phyloP scores from a whole-genome alignment of 1,140 invertebrate genomes.

The Stegodyphus dumicola region DNA sequence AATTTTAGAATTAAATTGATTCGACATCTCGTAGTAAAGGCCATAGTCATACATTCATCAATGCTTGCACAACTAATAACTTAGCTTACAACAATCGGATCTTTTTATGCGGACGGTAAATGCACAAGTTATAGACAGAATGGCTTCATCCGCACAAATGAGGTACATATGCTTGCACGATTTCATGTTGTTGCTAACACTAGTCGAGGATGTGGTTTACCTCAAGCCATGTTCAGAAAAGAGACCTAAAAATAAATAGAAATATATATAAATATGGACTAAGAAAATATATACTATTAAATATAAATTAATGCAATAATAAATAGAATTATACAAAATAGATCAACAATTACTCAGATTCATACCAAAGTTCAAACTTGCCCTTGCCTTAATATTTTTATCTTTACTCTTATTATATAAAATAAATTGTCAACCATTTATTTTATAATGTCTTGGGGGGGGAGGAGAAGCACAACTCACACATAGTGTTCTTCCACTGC shows the following conservation, averaged over 20 bases:
- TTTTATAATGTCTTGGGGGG: too few relatives aligned
- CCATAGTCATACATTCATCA: constrained; percentile 31
- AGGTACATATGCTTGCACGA: neutral
- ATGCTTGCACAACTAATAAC: neutral
- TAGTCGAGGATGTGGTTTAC: neutral
- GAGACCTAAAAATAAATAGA: neutral
- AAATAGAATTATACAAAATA: too few relatives aligned
- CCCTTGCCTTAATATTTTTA: too few relatives aligned
- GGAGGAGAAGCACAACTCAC: too few relatives aligned
- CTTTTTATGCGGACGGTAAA: constrained; percentile 18
- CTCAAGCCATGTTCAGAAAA: neutral
- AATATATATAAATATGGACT: neutral
- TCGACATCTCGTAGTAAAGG: constrained; percentile 14
- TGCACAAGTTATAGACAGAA: neutral
- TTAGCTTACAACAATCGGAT: constrained; percentile 9
- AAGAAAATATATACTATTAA: too few relatives aligned
- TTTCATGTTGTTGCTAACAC: neutral
- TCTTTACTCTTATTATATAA: too few relatives aligned
- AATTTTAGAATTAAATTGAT: constrained; percentile 14
- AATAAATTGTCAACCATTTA: too few relatives aligned
- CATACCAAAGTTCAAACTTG: too few relatives aligned
- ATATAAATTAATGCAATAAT: too few relatives aligned
- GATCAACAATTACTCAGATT: too few relatives aligned
- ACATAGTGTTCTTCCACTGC: too few relatives aligned
- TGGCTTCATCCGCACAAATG: neutral